phyloP scores from a whole-genome alignment of 2,797 vertebrate genomes.

The Austrolebias charrua region DNA sequence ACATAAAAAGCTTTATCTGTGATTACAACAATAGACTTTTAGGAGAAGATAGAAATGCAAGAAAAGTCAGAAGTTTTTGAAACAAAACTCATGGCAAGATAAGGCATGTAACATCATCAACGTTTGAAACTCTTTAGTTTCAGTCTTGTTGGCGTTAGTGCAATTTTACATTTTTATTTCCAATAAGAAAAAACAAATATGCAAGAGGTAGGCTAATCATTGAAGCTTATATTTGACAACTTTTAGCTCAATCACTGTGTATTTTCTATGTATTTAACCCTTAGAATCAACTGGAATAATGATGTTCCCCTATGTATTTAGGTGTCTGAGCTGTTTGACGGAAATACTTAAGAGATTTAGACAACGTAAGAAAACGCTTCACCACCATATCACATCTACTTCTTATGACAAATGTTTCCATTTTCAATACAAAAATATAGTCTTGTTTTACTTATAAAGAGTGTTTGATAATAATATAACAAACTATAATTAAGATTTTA shows the following conservation, averaged over 20 bases:
- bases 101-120: neutral
- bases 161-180: neutral
- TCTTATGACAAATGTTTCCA: neutral
- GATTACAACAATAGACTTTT: too few relatives aligned
- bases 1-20: too few relatives aligned
- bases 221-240: neutral
- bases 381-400: neutral
- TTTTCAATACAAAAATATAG: neutral
- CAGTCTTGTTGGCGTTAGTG: too few relatives aligned
- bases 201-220: neutral
- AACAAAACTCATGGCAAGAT: neutral
- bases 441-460: conserved; percentile 2
- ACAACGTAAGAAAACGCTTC: neutral
- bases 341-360: neutral
- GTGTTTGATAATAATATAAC: neutral
- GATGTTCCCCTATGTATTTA: too few relatives aligned
- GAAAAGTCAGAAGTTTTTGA: too few relatives aligned
- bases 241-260: neutral
- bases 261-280: too few relatives aligned
- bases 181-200: neutral
- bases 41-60: too few relatives aligned
- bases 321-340: too few relatives aligned
- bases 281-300: too few relatives aligned
- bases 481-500: neutral
- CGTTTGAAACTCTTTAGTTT: too few relatives aligned